Conservation (phyloP, 2,888 invertebrate species). For the Argyresthia goedartella region DNA sequence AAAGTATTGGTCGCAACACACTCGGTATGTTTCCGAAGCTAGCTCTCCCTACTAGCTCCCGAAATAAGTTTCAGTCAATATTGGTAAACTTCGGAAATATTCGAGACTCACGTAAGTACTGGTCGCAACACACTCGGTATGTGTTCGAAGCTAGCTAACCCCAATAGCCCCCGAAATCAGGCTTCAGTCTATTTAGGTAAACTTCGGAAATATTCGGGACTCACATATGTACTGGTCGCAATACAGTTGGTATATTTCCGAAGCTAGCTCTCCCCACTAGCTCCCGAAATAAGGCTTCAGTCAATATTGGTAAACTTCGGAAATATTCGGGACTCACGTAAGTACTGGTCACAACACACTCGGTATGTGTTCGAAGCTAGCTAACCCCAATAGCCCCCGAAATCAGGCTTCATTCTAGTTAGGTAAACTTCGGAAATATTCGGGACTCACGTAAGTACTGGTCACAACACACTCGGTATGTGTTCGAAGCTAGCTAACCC, state of each 20-base stretch:
- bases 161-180: constrained; percentile 94
- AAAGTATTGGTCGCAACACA: constrained; percentile 88
- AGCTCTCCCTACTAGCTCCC: constrained; percentile 95
- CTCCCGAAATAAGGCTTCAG: constrained; percentile 95
- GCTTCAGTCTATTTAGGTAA: constrained; percentile 91
- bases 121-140: constrained; percentile 90
- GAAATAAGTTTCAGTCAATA: constrained; percentile 94
- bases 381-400: constrained; percentile 93
- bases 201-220: constrained; percentile 12
- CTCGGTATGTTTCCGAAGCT: constrained; percentile 95
- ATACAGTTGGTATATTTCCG: constrained; percentile 91
- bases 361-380: constrained; percentile 94
- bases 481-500: constrained; percentile 96
- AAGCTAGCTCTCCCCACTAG: constrained; percentile 95
- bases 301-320: constrained; percentile 73
- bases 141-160: constrained; percentile 95
- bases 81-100: too few relatives aligned
- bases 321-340: constrained; percentile 31
- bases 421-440: constrained; percentile 37
- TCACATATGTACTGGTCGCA: constrained; percentile 84
- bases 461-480: constrained; percentile 89
- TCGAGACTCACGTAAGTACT: too few relatives aligned
- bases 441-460: constrained; percentile 75
- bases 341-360: constrained; percentile 91
- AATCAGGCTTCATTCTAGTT: constrained; percentile 94